A percentile compares a stretch with the other conserved stretches of the same genome.
phyloP scores from a whole-genome alignment of 1,140 invertebrate species.

The Brachionus rubens region DNA sequence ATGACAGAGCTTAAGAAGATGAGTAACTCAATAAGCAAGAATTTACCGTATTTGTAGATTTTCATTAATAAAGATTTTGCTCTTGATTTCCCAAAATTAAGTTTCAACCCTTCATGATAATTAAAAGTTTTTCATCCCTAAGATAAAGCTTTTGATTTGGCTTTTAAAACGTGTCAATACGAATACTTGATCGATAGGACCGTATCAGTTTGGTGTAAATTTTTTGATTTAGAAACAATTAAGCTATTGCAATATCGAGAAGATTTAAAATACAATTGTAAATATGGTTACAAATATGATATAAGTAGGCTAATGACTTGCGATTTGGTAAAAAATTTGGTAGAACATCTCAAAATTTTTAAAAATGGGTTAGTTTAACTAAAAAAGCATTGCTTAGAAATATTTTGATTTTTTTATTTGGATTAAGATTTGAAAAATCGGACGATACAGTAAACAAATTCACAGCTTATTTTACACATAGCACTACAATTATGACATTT shows the following conservation, averaged over 20 bases:
- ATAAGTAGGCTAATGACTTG: constrained; percentile 28
- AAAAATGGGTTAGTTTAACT: background rate
- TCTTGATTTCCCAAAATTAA: too few species aligned
- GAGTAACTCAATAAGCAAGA: too few species aligned
- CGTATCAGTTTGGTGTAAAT: constrained; percentile 36
- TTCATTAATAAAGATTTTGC: too few species aligned
- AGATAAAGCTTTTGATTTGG: constrained; percentile 37
- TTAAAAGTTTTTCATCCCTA: too few species aligned
- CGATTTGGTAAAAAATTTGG: constrained; percentile 41
- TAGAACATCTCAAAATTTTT: background rate
- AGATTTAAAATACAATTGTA: constrained; percentile 27
- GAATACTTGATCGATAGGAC: constrained; percentile 28
- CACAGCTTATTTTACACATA: background rate
- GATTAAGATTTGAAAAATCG: background rate
- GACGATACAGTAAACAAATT: background rate
- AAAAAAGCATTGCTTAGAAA: too few species aligned
- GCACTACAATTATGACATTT: constrained; percentile 3
- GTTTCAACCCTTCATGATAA: too few species aligned
- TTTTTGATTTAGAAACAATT: constrained; percentile 13
- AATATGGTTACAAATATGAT: constrained; percentile 26
- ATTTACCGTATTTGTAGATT: too few species aligned
- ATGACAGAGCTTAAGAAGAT: too few species aligned
- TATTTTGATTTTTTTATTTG: too few species aligned
- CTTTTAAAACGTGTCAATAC: constrained; percentile 23
- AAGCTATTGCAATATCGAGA: constrained; percentile 22